Percentiles rank a stretch among this genome's conserved stretches.
phyloP scores from a whole-genome alignment of 2,113 vertebrate species.

The Grammatotria lemairii region DNA sequence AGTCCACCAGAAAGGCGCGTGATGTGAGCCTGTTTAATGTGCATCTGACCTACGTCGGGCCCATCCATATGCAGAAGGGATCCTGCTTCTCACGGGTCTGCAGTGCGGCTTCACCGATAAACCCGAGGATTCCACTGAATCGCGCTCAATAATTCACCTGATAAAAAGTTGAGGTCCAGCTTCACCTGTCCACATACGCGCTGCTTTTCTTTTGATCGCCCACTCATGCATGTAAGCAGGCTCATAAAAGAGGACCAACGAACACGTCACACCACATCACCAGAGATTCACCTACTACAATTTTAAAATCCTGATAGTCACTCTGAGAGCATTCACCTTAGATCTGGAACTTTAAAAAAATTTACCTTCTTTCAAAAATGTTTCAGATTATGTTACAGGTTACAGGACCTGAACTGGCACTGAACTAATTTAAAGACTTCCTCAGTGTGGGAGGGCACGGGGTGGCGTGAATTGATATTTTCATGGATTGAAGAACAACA shows the following conservation, averaged over 20 bases:
- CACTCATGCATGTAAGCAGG: not conserved
- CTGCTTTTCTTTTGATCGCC: not conserved
- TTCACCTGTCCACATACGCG: not conserved
- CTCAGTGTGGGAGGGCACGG: not conserved
- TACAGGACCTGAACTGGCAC: not conserved
- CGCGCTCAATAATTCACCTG: not conserved
- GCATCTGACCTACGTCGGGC: not conserved
- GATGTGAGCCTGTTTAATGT: not conserved
- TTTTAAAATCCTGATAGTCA: not conserved
- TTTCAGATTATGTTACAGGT: not conserved
- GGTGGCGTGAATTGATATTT: not conserved
- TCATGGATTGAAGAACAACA: not conserved
- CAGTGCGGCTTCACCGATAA: not conserved
- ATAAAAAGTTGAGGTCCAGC: not conserved
- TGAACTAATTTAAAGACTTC: not conserved
- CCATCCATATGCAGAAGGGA: not conserved
- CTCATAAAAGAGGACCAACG: not conserved
- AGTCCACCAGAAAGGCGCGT: not conserved
- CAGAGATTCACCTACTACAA: not conserved
- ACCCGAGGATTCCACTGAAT: accelerated
- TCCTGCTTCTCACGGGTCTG: not conserved
- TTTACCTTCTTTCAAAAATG: accelerated
- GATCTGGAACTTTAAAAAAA: not conserved
- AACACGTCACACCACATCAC: not conserved
- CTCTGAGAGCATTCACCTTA: not conserved